Evolutionary conservation across 2,797 vertebrate species (phyloP), one percentile per base, ranked within the genome.

Genomic region (Anguilla marmorata): DNA sequence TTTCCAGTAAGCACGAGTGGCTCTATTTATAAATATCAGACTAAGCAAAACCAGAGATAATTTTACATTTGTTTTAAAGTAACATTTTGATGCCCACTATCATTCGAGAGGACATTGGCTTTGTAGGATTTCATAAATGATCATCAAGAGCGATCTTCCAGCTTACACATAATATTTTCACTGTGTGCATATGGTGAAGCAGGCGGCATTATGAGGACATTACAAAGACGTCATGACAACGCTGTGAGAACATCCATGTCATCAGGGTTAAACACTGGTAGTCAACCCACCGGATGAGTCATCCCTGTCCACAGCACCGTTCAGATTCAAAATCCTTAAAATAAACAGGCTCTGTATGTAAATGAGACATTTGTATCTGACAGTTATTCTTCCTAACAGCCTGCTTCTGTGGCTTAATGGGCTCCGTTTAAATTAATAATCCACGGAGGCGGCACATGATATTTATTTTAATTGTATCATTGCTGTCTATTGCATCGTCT

Each of bases 291-390:
- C 3, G 45, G 50, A 84, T 54, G 24, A 84, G 50, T 84, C 48
- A 84, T 54, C 21, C 82, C 41, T 2, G 14, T 30, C 50, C n/a
- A 27, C 30, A 74, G 69, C 27, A 33, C 30, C 9, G 14, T 24
- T 24, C 79, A 82, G 21, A 24, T 16, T 76, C 33, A 19, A 41
- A 37, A 82, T n/a, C 82, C 5, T 56, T 1, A 30, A n/a, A 84
- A 30, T 33, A 16, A 84, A 16, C 24, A 84, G 7, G 48, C n/a
- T 30, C 82, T 52, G 11, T 84, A 84, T 84, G 82, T 54, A 84
- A 84, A 84, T 84, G 24, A 84, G 82, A 84, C 82, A 84, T 84
- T 84, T 84, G 27, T 54, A 84, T 56, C 50, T 56, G 33, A 84
- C 82, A 54, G 27, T 30, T 27, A 84, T 56, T 30, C 24, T 27